These are phyloP conservation scores for Plemyria rubiginata DNA, from an alignment of 2,888 invertebrate genomes.

Conservation along the genomic window DNA sequence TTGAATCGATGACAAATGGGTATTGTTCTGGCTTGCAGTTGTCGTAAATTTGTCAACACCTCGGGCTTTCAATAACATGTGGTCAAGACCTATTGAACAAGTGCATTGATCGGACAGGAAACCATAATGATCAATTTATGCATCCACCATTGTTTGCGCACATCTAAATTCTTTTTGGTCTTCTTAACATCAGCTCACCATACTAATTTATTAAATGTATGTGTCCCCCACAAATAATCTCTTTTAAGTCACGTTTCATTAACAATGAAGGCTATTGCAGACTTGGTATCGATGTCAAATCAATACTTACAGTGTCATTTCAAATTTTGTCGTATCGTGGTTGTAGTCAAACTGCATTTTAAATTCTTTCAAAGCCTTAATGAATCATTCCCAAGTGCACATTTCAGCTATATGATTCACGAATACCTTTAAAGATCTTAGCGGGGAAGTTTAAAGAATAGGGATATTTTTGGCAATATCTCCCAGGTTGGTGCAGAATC, in stretches of 20 bases:
- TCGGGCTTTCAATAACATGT: constrained; percentile 38
- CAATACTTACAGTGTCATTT: not conserved
- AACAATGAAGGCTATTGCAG: constrained; percentile 16
- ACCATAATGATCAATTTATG: constrained; percentile 38
- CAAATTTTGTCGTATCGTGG: not conserved
- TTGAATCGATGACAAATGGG: constrained; percentile 28
- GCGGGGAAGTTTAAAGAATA: constrained; percentile 43
- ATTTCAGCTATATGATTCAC: constrained; percentile 56
- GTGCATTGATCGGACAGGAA: constrained; percentile 45
- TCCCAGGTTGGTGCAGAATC: constrained; percentile 65
- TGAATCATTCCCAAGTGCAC: constrained; percentile 48
- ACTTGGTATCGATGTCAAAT: constrained; percentile 1
- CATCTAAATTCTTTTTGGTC: constrained; percentile 33
- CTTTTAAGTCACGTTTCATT: constrained; percentile 15
- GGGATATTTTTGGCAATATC: constrained; percentile 71
- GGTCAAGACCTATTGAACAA: constrained; percentile 40
- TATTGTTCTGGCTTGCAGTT: constrained; percentile 23
- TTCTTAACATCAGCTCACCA: constrained; percentile 15
- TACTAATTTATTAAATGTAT: constrained; percentile 21
- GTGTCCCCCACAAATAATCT: too few relatives aligned
- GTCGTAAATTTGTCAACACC: constrained; percentile 41
- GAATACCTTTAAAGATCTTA: constrained; percentile 36
- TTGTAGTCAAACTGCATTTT: constrained; percentile 26
- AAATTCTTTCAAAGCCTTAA: constrained; percentile 22
- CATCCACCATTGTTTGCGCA: constrained; percentile 41